Evolutionary conservation across 2,888 invertebrate species (phyloP).

Genomic region (Periphyllus acericola): DNA sequence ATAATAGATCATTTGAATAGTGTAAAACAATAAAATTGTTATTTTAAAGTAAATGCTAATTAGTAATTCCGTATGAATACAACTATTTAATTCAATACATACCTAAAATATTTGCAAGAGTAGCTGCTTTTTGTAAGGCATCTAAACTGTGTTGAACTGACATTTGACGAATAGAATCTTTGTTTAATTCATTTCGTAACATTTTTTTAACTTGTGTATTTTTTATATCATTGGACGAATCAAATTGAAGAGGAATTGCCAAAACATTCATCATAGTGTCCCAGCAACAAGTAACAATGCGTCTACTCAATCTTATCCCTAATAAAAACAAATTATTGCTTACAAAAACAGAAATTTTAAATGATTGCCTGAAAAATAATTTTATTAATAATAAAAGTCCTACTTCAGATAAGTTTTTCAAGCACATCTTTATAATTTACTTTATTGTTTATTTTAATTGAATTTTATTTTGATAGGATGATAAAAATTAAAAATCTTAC

Average conservation of each 20-base stretch:
- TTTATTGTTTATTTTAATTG: too few species aligned
- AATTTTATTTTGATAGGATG: background rate
- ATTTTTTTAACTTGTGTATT: slow-evolving; percentile 67
- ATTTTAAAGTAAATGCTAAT: background rate
- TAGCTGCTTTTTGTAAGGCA: slow-evolving; percentile 91
- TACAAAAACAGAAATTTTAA: background rate
- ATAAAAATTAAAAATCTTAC: slow-evolving; percentile 68
- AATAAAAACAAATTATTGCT: slow-evolving; percentile 33
- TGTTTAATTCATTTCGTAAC: slow-evolving; percentile 68
- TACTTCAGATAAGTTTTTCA: too few species aligned
- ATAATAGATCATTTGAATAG: background rate
- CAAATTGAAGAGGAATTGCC: slow-evolving; percentile 78
- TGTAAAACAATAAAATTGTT: background rate
- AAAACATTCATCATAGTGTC: slow-evolving; percentile 89
- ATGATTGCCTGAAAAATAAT: background rate
- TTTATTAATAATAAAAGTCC: background rate
- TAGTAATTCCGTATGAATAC: background rate
- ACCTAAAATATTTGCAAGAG: slow-evolving; percentile 86
- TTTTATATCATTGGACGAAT: slow-evolving; percentile 65
- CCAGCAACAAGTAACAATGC: slow-evolving; percentile 91
- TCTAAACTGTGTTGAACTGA: slow-evolving; percentile 74
- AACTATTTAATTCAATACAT: slow-evolving; percentile 30
- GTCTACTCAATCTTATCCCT: slow-evolving; percentile 68
- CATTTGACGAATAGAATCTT: slow-evolving; percentile 68
- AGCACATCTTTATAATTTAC: too few species aligned